Evolutionary conservation across 2,888 invertebrate genomes (phyloP).

Genomic region (Plebejus melissa): DNA sequence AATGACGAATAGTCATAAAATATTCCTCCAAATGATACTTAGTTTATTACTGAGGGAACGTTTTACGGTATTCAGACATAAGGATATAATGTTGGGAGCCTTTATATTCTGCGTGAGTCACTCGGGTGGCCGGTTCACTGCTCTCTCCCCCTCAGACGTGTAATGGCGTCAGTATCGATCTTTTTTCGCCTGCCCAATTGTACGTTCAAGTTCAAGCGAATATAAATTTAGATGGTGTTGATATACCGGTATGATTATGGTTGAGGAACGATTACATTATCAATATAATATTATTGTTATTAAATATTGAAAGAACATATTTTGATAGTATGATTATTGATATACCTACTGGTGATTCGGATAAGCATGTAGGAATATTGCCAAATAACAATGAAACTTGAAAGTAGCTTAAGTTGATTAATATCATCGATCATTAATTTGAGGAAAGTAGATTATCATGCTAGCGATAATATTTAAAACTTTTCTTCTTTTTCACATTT

Average conservation of each 20-base stretch:
- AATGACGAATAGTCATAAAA: background rate
- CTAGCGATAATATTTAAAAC: no score
- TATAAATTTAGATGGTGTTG: background rate
- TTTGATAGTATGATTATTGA: background rate
- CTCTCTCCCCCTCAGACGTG: conserved; percentile 41
- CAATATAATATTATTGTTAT: background rate
- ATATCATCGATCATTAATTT: no score
- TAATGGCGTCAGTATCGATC: conserved; percentile 52
- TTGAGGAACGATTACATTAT: background rate
- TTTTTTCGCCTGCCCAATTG: conserved; percentile 35
- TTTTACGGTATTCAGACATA: conserved; percentile 12
- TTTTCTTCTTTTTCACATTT: background rate
- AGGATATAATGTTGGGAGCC: conserved; percentile 17
- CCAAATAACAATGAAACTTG: background rate
- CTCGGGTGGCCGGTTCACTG: conserved; percentile 50
- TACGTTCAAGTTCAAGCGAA: conserved; percentile 27
- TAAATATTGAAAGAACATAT: background rate
- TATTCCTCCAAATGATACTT: background rate
- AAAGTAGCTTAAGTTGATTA: no score
- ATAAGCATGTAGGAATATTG: background rate
- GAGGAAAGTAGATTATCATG: background rate
- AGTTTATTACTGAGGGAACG: background rate
- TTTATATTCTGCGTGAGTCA: conserved; percentile 40
- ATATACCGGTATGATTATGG: background rate
- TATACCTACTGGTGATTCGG: background rate